Percentiles rank a stretch among this genome's conserved stretches.
Evolutionary conservation across 2,888 invertebrate species (phyloP).

Genomic region (Aricia artaxerxes): DNA sequence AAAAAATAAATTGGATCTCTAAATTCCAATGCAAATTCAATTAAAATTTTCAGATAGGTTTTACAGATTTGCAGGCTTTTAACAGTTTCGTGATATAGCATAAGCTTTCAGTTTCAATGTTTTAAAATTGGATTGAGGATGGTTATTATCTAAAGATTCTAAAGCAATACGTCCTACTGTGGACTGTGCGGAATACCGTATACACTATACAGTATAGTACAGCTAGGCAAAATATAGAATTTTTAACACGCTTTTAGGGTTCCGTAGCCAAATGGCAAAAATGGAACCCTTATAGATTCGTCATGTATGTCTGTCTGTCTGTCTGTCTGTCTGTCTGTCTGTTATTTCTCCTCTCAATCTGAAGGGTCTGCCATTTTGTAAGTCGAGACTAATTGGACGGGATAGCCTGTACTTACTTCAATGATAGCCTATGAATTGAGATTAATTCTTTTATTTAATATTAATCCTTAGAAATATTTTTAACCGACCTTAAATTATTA

Average conservation of each 20-base stretch:
- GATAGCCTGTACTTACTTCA: neutral
- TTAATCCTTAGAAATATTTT: neutral
- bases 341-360: neutral
- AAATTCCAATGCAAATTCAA: neutral
- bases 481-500: too few relatives aligned
- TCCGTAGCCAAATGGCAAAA: too few relatives aligned
- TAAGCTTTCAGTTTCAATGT: slow-evolving; percentile 7
- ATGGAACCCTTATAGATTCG: too few relatives aligned
- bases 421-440: neutral
- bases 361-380: neutral
- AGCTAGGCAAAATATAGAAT: too few relatives aligned
- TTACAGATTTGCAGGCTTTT: slow-evolving; percentile 13
- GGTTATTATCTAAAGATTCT: neutral
- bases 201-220: too few relatives aligned
- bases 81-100: slow-evolving; percentile 6
- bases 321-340: too few relatives aligned
- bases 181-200: too few relatives aligned
- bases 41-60: slow-evolving; percentile 8
- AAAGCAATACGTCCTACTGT: neutral
- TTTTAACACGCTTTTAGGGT: too few relatives aligned
- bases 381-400: neutral
- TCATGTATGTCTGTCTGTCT: too few relatives aligned
- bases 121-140: neutral
- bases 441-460: neutral
- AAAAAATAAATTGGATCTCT: neutral